Evolutionary conservation across 2,888 invertebrate species (phyloP).

Genomic region (Spisula solida): DNA sequence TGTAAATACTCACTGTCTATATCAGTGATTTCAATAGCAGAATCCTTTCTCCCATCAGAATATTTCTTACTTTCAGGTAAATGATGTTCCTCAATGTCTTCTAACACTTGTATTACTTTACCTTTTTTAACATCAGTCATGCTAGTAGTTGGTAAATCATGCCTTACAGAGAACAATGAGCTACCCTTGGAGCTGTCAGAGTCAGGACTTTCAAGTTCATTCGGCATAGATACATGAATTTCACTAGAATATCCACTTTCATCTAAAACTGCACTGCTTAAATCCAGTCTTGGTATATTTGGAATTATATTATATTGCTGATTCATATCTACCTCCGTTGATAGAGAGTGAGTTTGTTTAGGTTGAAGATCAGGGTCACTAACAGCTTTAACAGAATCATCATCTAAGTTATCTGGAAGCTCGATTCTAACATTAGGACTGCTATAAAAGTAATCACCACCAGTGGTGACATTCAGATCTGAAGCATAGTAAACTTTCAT

Average conservation of each 20-base stretch:
- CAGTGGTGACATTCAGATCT: slow-evolving; percentile 71
- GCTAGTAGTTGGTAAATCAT: neutral
- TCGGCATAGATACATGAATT: slow-evolving; percentile 59
- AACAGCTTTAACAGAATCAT: slow-evolving; percentile 70
- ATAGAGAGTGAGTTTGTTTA: slow-evolving; percentile 48
- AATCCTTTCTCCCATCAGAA: slow-evolving; percentile 27
- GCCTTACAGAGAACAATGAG: neutral
- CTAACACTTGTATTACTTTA: slow-evolving; percentile 37
- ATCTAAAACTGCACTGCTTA: slow-evolving; percentile 53
- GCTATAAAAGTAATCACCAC: slow-evolving; percentile 73
- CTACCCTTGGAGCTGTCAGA: slow-evolving; percentile 51
- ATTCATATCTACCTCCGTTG: slow-evolving; percentile 64
- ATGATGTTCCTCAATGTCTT: slow-evolving; percentile 40
- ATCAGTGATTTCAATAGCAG: slow-evolving; percentile 54
- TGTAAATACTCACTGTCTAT: slow-evolving; percentile 42
- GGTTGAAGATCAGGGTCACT: slow-evolving; percentile 77
- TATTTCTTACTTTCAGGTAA: neutral
- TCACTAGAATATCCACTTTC: slow-evolving; percentile 72
- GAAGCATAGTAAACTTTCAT: slow-evolving; percentile 84
- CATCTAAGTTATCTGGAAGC: slow-evolving; percentile 66
- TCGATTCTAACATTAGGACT: slow-evolving; percentile 75
- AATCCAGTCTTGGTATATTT: slow-evolving; percentile 64
- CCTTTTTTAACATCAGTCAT: slow-evolving; percentile 16
- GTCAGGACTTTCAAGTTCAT: slow-evolving; percentile 68
- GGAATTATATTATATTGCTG: slow-evolving; percentile 36